A percentile compares a stretch with the other conserved stretches of the same genome.
These are phyloP conservation scores for Caranx melampygus DNA, from an alignment of 2,113 vertebrate species.

Conservation along the genomic window DNA sequence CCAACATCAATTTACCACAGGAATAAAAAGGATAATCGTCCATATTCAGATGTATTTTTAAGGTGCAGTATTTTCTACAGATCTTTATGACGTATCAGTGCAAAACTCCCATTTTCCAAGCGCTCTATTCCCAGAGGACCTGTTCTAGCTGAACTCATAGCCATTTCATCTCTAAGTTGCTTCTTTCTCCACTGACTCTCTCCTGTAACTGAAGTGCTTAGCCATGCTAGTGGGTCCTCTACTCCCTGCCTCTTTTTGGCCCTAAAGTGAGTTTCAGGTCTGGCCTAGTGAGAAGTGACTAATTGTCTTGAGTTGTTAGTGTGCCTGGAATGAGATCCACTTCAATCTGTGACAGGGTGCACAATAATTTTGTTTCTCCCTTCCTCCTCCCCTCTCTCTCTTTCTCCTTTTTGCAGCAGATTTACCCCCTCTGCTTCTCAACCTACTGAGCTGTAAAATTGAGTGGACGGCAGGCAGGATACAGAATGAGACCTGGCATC, in stretches of 20 bases:
- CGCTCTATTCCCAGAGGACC: slow-evolving; percentile 24
- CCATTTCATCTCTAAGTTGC: slow-evolving; percentile 46
- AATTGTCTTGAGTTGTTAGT: slow-evolving; percentile 79
- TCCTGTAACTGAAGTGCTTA: slow-evolving; percentile 53
- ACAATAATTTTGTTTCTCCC: slow-evolving; percentile 72
- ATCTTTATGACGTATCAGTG: slow-evolving; percentile 7
- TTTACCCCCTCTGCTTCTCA: slow-evolving; percentile 82
- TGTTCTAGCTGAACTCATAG: slow-evolving; percentile 23
- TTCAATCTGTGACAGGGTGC: slow-evolving; percentile 74
- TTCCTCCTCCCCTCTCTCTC: slow-evolving; percentile 37
- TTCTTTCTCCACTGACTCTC: slow-evolving; percentile 37
- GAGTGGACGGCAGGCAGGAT: slow-evolving; percentile 81
- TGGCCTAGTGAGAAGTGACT: slow-evolving; percentile 79
- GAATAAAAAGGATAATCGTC: neutral
- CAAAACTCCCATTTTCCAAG: slow-evolving; percentile 12
- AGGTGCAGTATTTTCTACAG: slow-evolving; percentile 13
- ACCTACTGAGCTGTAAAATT: slow-evolving; percentile 87
- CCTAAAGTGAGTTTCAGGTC: slow-evolving; percentile 69
- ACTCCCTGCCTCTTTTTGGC: slow-evolving; percentile 50
- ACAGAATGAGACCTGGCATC: slow-evolving; percentile 84
- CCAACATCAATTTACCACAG: neutral
- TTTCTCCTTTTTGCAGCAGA: slow-evolving; percentile 71
- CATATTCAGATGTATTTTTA: slow-evolving; percentile 3
- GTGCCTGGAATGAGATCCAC: slow-evolving; percentile 73
- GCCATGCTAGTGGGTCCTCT: slow-evolving; percentile 43